Percentiles rank a stretch among this genome's conserved stretches.
Conservation (phyloP, 2,797 vertebrate genomes). For the Helicolenus hilgendorfi region DNA sequence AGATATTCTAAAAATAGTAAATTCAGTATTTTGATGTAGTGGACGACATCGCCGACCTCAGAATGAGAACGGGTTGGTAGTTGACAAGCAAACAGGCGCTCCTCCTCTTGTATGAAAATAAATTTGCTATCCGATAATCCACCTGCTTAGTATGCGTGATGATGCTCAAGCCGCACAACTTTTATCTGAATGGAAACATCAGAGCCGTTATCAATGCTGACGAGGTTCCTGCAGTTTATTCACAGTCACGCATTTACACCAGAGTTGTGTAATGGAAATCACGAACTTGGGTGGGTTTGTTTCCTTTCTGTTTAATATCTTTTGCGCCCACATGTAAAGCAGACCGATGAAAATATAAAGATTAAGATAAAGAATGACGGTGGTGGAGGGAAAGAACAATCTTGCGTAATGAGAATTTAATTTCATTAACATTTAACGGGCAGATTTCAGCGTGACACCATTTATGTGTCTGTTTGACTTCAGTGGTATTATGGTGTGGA, state of each 20-base stretch:
- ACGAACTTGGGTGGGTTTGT: background rate
- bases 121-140: background rate
- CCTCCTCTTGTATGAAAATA: background rate
- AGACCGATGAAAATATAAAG: background rate
- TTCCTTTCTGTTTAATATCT: background rate
- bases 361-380: background rate
- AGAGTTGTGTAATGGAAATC: background rate
- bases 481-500: background rate
- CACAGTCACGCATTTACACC: background rate
- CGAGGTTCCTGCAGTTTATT: background rate
- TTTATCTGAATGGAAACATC: slow-evolving; percentile 36
- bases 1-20: background rate
- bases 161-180: background rate
- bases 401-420: background rate
- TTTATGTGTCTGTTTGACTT: background rate
- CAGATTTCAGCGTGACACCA: background rate
- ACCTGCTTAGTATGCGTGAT: background rate
- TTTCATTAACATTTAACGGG: background rate
- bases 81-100: background rate
- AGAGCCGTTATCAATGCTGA: background rate
- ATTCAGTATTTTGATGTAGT: rapidly evolving
- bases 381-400: background rate
- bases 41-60: background rate
- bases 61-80: background rate
- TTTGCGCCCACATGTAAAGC: background rate